Base-by-base conservation (phyloP, 2,797 vertebrate genomes). In the Carduelis carduelis region DNA sequence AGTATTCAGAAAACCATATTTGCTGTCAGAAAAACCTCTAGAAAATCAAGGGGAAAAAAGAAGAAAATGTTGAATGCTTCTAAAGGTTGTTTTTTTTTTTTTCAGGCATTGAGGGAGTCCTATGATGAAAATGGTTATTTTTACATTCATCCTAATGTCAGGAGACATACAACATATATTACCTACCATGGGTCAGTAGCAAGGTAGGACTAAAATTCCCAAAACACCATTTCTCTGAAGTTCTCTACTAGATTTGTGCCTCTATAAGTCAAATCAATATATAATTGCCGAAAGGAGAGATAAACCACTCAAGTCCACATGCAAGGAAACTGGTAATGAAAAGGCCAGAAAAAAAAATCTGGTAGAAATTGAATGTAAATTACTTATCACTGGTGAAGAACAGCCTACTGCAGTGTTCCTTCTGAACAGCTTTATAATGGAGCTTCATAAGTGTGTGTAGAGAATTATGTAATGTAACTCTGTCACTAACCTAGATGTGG, bases 181-280 rank as follows among this genome's bases (percentile, higher is more conserved):
- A 41, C 10, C 13, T 52, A 44, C 14, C 11, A 28, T 12, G 14
- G 1, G 3, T 60, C n/a, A 47, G 26, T 22, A 77, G 2, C 32
- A 87, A 80, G 26, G 8, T 28, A 64, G 26, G 23, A 24, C 19
- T 75, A 59, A 83, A 78, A 50, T 55, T 57, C 10, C 15, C 21
- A 2, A 19, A 47, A 23, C 0, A 2, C 1, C 2, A 37, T 70
- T 92, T 63, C 9, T n/a, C n/a, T 53, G 2, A 30, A 20, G 8
- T 35, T 26, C 4, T 37, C 26, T 9, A 15, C 12, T 4, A 80
- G 34, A 63, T 60, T 35, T 61, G 3, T 55, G 8, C 5, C 22
- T 56, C 12, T 49, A 5, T 32, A 49, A 43, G 23, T 49, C 9
- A 37, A 64, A 55, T 32, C 64, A 39, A 24, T 61, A 28, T 3